Evolutionary conservation across 2,888 invertebrate species (phyloP).

Genomic region (Eutolmus rufibarbis): DNA sequence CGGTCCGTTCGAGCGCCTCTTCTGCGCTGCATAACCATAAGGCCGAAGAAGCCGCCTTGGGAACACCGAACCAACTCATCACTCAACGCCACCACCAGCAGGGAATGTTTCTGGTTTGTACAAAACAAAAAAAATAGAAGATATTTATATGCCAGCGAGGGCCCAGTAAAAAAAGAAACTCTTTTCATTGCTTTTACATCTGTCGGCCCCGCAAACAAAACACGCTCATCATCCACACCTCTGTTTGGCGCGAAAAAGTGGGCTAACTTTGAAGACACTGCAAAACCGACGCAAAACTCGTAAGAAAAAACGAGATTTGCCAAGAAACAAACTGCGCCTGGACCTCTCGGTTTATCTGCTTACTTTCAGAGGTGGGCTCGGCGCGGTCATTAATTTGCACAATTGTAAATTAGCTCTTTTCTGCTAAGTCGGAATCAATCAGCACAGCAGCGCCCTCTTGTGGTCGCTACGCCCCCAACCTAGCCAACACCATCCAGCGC

Average conservation of each 20-base stretch:
- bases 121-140: neutral
- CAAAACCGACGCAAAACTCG: neutral
- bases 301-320: neutral
- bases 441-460: neutral
- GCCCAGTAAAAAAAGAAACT: neutral
- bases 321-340: neutral
- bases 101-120: neutral
- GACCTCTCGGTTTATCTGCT: neutral
- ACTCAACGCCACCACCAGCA: neutral
- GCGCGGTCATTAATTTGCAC: conserved; percentile 17
- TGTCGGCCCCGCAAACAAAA: neutral
- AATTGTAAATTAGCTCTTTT: conserved; percentile 18
- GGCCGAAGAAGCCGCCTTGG: neutral
- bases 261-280: neutral
- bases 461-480: neutral
- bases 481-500: neutral
- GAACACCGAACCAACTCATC: neutral
- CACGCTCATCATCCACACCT: neutral
- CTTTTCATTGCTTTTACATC: neutral
- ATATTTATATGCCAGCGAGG: neutral
- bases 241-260: conserved; percentile 14
- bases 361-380: neutral
- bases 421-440: conserved; percentile 19
- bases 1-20: neutral
- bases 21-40: neutral